These are phyloP conservation scores for Drosophila virilis DNA, from an alignment of 1,140 invertebrate species.

Conservation along the genomic window DNA sequence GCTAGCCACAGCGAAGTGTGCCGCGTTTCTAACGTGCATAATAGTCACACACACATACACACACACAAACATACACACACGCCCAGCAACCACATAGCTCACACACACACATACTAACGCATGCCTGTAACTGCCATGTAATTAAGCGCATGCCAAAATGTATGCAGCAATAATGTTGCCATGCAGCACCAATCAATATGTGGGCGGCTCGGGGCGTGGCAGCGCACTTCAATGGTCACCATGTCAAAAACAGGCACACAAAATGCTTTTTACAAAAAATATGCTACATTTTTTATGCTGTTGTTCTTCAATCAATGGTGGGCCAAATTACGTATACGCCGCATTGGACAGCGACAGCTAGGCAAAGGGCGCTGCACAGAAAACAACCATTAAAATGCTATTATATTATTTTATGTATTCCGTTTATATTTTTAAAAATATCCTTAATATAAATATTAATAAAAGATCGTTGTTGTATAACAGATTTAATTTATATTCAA, in stretches of 20 bases:
- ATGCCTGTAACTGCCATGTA: constrained; percentile 63
- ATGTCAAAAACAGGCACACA: constrained; percentile 63
- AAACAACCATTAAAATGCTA: constrained; percentile 3
- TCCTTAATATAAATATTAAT: neutral
- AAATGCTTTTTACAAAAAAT: constrained; percentile 46
- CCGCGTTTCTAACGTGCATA: constrained; percentile 68
- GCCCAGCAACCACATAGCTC: no score
- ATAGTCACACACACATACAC: constrained; percentile 56
- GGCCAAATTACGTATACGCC: constrained; percentile 65
- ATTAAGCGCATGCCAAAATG: constrained; percentile 80
- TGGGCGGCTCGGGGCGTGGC: constrained; percentile 55
- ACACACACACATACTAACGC: constrained; percentile 12
- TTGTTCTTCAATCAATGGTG: constrained; percentile 46
- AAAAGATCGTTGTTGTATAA: neutral
- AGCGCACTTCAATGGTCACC: constrained; percentile 60
- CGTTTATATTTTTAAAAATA: neutral
- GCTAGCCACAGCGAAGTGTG: constrained; percentile 37
- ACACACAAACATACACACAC: constrained; percentile 24
- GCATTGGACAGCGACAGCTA: constrained; percentile 11
- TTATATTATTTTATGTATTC: neutral
- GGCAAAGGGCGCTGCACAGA: neutral
- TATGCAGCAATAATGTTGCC: constrained; percentile 71
- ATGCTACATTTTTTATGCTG: constrained; percentile 3
- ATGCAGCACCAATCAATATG: constrained; percentile 66
- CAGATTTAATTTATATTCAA: neutral